Percentiles rank a stretch among this genome's conserved stretches.
Conservation (phyloP, 2,797 vertebrate genomes). For the Columba guinea region DNA sequence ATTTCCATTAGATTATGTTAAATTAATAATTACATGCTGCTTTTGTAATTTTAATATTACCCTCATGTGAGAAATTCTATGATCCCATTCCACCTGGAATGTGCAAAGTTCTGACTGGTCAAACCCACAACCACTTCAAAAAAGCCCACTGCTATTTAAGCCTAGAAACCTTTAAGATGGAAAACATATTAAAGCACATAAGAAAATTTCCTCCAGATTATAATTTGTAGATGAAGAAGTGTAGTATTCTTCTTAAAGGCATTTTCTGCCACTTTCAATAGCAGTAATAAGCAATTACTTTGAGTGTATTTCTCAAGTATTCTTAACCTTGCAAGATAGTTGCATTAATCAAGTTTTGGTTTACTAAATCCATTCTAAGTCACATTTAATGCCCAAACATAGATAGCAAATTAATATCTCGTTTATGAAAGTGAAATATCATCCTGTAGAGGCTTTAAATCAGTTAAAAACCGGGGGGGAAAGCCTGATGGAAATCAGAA, state of each 20-base stretch:
- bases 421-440: neutral
- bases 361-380: slow-evolving; percentile 1
- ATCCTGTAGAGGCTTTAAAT: neutral
- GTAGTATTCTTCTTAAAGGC: neutral
- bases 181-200: neutral
- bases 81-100: neutral
- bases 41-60: neutral
- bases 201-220: neutral
- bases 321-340: neutral
- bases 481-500: neutral
- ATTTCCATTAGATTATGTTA: neutral
- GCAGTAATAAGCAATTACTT: neutral
- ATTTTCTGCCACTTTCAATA: neutral
- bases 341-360: neutral
- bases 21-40: neutral
- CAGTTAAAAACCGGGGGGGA: neutral
- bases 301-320: neutral
- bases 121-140: neutral
- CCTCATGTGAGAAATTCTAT: neutral
- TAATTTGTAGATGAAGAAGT: neutral
- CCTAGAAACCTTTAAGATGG: neutral
- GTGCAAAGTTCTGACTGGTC: neutral
- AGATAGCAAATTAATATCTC: neutral
- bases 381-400: neutral
- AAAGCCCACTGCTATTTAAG: neutral